Base-by-base conservation (phyloP, 2,113 vertebrate species). In the Miniopterus natalensis region DNA sequence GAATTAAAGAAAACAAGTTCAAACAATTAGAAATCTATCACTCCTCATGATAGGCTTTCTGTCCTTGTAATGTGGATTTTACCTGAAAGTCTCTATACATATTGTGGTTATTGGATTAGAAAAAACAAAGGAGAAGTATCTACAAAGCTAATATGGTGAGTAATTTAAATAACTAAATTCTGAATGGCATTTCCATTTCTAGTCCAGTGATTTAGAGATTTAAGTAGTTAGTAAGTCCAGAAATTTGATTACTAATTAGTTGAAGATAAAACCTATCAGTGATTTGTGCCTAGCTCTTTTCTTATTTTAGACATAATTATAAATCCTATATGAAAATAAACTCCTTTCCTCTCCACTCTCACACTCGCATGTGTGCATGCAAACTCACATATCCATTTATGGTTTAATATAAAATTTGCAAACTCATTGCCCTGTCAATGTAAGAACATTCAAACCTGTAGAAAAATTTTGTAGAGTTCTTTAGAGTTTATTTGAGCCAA, bases 81-180 rank as follows among this genome's bases (percentile, higher is more conserved):
- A 88, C 90, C 59, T 75, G 45, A 79, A 94, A 75, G 18, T 53
- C 59, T 84, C 63, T 80, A 8, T 59, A 55, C 1, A 27, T 47
- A 61, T 42, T 55, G 25, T 84, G 12, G 9, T 80, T 88, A 85
- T 45, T 71, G 42, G 25, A 78, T 31, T 89, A 45, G 15, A 51
- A 3, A 18, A 68, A 77, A 92, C 61, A 88, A 90, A 77, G 36
- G 20, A 59, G 47, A 86, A 74, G 53, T 70, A 74, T 84, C 45
- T 84, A 20, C 21, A 91, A 86, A 93, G 45, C 29, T 59, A 84
- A 68, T 45, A 15, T 73, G 73, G 23, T 74, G 25, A 70, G 2
- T 84, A 79, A 92, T 47, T 94, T 95, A 90, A 96, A 87, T 51
- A 93, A 89, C 59, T 83, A 96, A 92, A n/a, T 73, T 91, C 27